These are phyloP conservation scores for Chamaetylas fuelleborni DNA, from an alignment of 2,113 vertebrate genomes.

Conservation along the genomic window DNA sequence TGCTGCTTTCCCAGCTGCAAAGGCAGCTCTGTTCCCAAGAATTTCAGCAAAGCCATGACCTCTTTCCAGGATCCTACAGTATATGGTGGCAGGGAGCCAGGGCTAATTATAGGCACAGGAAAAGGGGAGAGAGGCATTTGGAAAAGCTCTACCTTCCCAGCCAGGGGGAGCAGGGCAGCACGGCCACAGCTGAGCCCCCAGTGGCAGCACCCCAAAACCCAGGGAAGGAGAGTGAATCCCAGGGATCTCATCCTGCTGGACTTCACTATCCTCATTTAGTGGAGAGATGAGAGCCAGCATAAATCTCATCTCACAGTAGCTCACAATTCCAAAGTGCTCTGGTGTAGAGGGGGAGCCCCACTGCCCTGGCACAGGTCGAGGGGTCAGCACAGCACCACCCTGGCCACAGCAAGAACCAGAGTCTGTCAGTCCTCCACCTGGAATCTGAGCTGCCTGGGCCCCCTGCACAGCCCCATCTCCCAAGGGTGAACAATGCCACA, in stretches of 20 bases:
- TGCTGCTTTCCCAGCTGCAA: conserved; percentile 29
- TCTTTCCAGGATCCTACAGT: conserved; percentile 45
- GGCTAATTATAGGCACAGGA: conserved; percentile 41
- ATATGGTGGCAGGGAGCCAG: conserved; percentile 43
- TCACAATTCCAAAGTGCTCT: not conserved
- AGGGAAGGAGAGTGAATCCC: rapidly evolving
- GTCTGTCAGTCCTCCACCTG: rapidly evolving
- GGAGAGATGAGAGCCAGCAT: not conserved
- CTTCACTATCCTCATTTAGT: not conserved
- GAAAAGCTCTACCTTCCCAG: conserved; percentile 33
- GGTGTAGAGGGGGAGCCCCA: rapidly evolving
- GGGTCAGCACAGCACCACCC: rapidly evolving
- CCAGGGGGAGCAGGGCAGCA: rapidly evolving
- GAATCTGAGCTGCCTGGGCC: rapidly evolving
- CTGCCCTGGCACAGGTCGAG: rapidly evolving
- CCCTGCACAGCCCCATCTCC: not conserved
- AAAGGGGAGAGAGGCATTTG: not conserved
- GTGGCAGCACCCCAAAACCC: not conserved
- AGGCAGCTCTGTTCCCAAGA: conserved; percentile 40
- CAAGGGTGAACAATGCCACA: rapidly evolving
- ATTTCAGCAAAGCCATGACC: conserved; percentile 32
- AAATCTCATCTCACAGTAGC: not conserved
- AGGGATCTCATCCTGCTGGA: rapidly evolving
- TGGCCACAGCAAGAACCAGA: rapidly evolving
- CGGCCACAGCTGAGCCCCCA: rapidly evolving